A percentile compares a stretch with the other conserved stretches of the same genome.
phyloP scores from a whole-genome alignment of 2,888 invertebrate genomes.

The Zootermopsis nevadensis region DNA sequence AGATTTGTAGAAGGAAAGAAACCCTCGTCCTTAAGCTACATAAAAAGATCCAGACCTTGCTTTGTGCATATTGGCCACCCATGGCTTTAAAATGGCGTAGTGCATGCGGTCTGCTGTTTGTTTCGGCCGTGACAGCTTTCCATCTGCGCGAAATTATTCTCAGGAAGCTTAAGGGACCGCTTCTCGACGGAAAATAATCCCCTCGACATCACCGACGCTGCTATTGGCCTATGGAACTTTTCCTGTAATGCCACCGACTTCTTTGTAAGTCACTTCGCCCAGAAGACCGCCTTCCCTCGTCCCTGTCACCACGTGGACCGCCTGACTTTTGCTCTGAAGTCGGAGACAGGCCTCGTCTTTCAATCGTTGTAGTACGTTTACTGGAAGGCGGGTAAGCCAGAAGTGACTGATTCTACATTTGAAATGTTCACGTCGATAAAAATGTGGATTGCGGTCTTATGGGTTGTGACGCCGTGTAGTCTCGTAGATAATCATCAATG shows the following conservation, averaged over 20 bases:
- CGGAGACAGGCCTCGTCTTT: not conserved
- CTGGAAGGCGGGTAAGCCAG: too few species aligned
- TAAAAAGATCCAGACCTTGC: too few species aligned
- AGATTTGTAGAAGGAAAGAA: too few species aligned
- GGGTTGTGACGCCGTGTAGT: too few species aligned
- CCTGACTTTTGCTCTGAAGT: not conserved
- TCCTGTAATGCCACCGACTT: conserved; percentile 3
- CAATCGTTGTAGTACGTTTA: not conserved
- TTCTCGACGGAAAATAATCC: not conserved
- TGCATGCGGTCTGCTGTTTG: not conserved
- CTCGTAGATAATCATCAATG: too few species aligned
- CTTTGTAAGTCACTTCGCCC: not conserved
- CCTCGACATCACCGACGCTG: not conserved
- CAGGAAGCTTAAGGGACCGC: not conserved
- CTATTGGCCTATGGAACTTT: not conserved
- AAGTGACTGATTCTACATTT: too few species aligned
- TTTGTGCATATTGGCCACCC: not conserved
- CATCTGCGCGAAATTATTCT: not conserved
- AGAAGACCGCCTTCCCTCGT: not conserved
- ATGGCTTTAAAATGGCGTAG: not conserved
- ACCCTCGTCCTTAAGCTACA: too few species aligned
- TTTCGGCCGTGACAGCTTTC: not conserved
- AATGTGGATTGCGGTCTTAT: too few species aligned
- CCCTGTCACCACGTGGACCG: not conserved
- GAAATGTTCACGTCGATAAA: too few species aligned